Evolutionary conservation across 2,113 vertebrate species (phyloP).

Genomic region (Cettia cetti): DNA sequence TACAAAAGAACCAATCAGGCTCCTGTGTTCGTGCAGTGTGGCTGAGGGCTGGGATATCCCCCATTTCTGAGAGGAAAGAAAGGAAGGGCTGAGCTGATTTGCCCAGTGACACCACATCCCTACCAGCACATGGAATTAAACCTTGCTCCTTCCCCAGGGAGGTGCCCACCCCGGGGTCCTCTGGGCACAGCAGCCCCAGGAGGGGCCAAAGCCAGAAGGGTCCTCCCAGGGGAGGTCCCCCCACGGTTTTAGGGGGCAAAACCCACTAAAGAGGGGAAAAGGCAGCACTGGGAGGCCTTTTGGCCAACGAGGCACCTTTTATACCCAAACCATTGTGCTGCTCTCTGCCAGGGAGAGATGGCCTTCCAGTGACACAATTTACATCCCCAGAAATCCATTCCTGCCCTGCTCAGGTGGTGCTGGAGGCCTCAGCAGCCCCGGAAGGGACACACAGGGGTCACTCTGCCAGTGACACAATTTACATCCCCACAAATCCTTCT

Average conservation of each 20-base stretch:
- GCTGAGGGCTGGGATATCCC: background rate
- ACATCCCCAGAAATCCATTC: background rate
- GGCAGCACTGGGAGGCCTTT: background rate
- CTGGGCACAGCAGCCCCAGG: background rate
- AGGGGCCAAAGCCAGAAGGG: background rate
- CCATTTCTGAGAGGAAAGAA: background rate
- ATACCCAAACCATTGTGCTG: background rate
- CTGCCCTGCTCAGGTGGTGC: fast-evolving
- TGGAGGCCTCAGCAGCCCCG: background rate
- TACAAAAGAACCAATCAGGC: background rate
- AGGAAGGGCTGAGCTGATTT: background rate
- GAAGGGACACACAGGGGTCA: background rate
- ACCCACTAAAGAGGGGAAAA: background rate
- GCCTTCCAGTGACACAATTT: background rate
- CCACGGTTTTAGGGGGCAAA: background rate
- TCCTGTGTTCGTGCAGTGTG: fast-evolving
- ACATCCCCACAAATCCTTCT: too few relatives aligned
- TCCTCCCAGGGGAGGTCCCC: fast-evolving
- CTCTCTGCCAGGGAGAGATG: background rate
- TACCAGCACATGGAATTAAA: background rate
- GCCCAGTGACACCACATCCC: too few relatives aligned
- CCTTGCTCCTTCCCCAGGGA: background rate
- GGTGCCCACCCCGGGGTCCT: background rate
- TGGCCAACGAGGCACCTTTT: background rate
- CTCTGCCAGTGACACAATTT: too few relatives aligned